Evolutionary conservation across 2,113 vertebrate species (phyloP).

Genomic region (Dryoscopus gambensis): DNA sequence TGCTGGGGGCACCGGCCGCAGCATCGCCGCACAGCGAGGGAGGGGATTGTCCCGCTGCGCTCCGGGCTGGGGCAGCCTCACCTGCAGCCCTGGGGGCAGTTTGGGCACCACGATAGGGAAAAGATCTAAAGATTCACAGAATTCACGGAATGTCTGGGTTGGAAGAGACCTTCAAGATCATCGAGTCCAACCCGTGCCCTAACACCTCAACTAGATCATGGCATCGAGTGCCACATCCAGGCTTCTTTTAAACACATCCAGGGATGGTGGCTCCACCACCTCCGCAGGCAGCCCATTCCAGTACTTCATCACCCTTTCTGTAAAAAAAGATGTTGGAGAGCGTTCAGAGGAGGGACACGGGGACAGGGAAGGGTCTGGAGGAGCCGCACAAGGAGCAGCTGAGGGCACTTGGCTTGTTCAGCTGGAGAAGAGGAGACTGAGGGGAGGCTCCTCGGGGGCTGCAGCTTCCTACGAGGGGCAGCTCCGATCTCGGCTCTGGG

Average conservation of each 20-base stretch:
- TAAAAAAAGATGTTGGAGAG: too few species aligned
- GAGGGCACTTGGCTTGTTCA: not conserved
- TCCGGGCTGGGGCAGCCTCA: not conserved
- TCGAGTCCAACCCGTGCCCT: too few species aligned
- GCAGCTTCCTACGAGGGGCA: not conserved
- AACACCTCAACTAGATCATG: too few species aligned
- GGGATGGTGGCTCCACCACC: too few species aligned
- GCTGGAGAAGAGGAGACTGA: not conserved
- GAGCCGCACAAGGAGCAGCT: not conserved
- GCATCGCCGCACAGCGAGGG: not conserved
- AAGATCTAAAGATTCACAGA: not conserved
- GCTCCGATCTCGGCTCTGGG: not conserved
- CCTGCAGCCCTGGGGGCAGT: too few species aligned
- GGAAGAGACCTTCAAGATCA: too few species aligned
- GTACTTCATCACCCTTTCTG: too few species aligned
- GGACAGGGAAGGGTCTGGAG: not conserved
- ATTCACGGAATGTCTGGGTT: too few species aligned
- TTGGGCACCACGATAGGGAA: rapidly evolving
- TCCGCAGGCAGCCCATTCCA: too few species aligned
- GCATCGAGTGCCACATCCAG: too few species aligned
- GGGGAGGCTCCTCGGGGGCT: not conserved
- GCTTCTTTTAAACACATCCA: too few species aligned
- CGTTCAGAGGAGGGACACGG: not conserved
- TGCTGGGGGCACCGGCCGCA: not conserved
- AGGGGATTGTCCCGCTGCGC: not conserved